Conservation (phyloP, 2,797 vertebrate species). For the Sebastes kiyomatsui region DNA sequence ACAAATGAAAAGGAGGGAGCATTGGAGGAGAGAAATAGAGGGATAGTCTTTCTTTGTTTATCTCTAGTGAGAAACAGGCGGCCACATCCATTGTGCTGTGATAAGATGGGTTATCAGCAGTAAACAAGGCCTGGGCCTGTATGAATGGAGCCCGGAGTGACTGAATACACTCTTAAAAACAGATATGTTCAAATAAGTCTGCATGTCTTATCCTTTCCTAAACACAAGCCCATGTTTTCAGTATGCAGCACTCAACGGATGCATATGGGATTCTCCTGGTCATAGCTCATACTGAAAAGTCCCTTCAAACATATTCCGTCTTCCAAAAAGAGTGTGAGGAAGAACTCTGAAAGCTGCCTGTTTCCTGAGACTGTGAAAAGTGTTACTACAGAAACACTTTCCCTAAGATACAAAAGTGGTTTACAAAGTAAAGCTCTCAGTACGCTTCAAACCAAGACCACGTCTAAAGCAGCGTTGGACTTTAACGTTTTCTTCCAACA, state of each 20-base stretch:
- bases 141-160: slow-evolving; percentile 71
- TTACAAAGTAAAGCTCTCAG: neutral
- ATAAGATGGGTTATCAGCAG: slow-evolving; percentile 85
- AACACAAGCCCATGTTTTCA: slow-evolving; percentile 41
- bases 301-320: neutral
- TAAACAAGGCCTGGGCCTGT: slow-evolving; percentile 80
- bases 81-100: slow-evolving; percentile 81
- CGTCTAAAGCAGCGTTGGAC: too few species aligned
- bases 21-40: slow-evolving; percentile 57
- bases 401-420: neutral
- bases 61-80: slow-evolving; percentile 68
- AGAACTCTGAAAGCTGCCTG: neutral
- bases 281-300: slow-evolving; percentile 8
- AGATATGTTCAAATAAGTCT: slow-evolving; percentile 74
- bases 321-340: neutral
- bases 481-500: neutral
- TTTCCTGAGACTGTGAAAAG: neutral
- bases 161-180: slow-evolving; percentile 76
- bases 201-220: slow-evolving; percentile 50
- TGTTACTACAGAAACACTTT: neutral
- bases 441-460: neutral
- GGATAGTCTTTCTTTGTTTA: slow-evolving; percentile 73
- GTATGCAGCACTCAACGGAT: slow-evolving; percentile 17
- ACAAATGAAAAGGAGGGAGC: slow-evolving; percentile 46
- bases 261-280: neutral